Base-by-base conservation (phyloP, 2,113 vertebrate genomes). In the Hippolais icterina region DNA sequence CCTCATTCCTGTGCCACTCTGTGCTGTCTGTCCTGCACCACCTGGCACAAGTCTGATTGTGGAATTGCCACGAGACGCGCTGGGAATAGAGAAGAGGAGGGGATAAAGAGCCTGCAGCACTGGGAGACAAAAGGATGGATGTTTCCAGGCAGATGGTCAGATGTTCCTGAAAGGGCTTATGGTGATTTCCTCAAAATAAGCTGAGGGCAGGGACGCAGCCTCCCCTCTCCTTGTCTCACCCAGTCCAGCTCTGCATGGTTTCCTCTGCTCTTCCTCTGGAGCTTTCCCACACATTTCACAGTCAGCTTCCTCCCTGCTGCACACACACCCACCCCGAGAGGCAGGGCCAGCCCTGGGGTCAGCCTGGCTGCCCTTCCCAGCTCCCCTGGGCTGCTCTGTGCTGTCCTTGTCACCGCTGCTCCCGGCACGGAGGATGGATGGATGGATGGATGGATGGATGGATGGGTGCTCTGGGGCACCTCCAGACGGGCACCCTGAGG, bases 31-130 rank as follows among this genome's bases (percentile, higher is more conserved):
- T 78, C 65, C 74, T 50, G 12, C 42, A 65, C 16, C 74, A n/a
- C 69, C 72, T 19, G 65, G 83, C 91, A 74, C 35, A 7, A 54
- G 28, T 4, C 44, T 71, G 24, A 2, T 3, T 24, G 44, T 35
- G 46, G 54, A 22, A 29, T 37, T 3, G 3, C 50, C 53, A 6
- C 0, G 64, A 20, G 86, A 31, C 6, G 5, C 2, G 1, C n/a
- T 24, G 77, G 39, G 50, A 50, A 16, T 28, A 53, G 28, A 68
- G n/a, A 87, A 44, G 70, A 92, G 50, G 37, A n/a, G 35, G 71
- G 56, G 33, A 31, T 46, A 20, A 80, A 72, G 47, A 85, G 71
- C 47, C 61, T 60, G 41, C 85, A 87, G 81, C 33, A 2, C 18
- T 2, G 41, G 35, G 56, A 81, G 57, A 60, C 66, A 54, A 64